Base-by-base conservation (phyloP, 2,113 vertebrate genomes). In the Glaucidium brasilianum region DNA sequence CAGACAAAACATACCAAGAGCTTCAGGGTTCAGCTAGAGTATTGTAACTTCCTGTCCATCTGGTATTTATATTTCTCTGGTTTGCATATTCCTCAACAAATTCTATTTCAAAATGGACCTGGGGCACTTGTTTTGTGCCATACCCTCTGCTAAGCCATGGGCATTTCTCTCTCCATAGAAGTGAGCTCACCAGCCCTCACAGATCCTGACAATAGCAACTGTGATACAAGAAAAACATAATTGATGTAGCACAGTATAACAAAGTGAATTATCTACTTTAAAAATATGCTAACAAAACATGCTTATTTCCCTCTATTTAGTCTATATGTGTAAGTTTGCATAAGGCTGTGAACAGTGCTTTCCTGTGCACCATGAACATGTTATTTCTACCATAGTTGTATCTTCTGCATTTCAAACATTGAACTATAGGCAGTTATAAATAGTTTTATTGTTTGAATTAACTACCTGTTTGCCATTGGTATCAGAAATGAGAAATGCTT, bases 291-390 rank as follows among this genome's bases (percentile, higher is more conserved):
- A 32, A 63, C 27, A 76, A 85, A 76, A 21, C 3, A 4, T 23
- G 20, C 13, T 43, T 47, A 1, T 89, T 91, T 66, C 29, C 11
- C 8, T 60, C 7, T 80, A 1, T 43, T 63, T 2, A 1, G 11
- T 76, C 11, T 41, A 27, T 12, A n/a, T 0, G 0, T 39, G 6
- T 49, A 62, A 49, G 7, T 67, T 91, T 64, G 39, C 32, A 5
- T n/a, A 22, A 66, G 2, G 27, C 5, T 39, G 13, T 43, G n/a
- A 49, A 34, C 13, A 10, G n/a, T 53, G 18, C 22, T 76, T 59
- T 79, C 4, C 41, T 86, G 18, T 63, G 32, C 15, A 26, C 30
- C 0, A 0, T 6, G 4, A 67, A 29, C 1, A 4, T 55, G 32
- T 13, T 82, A 35, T 16, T 60, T 26, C 39, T 64, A 22, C 9